Evolutionary conservation across 2,797 vertebrate species (phyloP).

Genomic region (Tragelaphus oryx): DNA sequence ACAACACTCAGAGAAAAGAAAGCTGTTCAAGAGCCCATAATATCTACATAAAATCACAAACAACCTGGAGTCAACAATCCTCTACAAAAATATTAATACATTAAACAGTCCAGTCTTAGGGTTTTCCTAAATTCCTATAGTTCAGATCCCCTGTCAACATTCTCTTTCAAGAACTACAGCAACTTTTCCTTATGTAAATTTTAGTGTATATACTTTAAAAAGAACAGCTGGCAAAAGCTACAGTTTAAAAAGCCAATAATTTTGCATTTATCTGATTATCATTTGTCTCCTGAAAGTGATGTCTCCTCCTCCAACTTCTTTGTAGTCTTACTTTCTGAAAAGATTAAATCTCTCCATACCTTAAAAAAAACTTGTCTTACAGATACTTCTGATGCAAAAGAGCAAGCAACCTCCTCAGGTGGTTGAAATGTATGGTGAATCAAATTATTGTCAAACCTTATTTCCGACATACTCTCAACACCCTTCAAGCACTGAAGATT

Average conservation of each 20-base stretch:
- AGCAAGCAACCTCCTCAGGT: neutral
- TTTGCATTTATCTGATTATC: conserved; percentile 5
- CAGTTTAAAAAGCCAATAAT: neutral
- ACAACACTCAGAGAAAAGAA: neutral
- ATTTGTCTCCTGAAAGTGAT: neutral
- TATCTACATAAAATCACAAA: neutral
- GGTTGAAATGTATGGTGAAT: neutral
- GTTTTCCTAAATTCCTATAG: conserved; percentile 17
- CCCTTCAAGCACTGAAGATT: neutral
- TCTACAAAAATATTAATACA: neutral
- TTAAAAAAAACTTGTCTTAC: neutral
- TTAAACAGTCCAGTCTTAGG: neutral
- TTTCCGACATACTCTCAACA: neutral
- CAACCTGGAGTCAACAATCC: neutral
- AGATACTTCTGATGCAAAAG: neutral
- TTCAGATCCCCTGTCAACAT: neutral
- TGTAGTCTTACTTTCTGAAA: neutral
- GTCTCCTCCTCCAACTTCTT: neutral
- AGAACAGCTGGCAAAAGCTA: neutral
- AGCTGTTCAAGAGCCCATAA: neutral
- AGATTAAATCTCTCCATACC: neutral
- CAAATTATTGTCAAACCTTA: conserved; percentile 19
- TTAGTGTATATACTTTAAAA: conserved; percentile 14
- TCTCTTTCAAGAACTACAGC: neutral
- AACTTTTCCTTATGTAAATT: neutral